These are phyloP conservation scores for Monopis laevigella DNA, from an alignment of 2,888 invertebrate genomes.

Conservation along the genomic window DNA sequence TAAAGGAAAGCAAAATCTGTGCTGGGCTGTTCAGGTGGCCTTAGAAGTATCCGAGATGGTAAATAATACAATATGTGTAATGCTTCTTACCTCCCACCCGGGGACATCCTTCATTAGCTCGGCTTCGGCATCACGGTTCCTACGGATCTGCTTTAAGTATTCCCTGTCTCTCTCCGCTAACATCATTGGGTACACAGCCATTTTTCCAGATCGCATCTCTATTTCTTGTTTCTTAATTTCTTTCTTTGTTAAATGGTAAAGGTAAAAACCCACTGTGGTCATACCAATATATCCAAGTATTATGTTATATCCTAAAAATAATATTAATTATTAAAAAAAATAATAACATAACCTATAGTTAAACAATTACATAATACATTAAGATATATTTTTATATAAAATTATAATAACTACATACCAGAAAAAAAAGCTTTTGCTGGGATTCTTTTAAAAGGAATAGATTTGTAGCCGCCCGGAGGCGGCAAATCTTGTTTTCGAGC, in stretches of 20 bases:
- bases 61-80: too few species aligned
- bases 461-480: slow-evolving; percentile 88
- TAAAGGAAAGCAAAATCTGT: too few species aligned
- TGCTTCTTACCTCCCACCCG: slow-evolving; percentile 84
- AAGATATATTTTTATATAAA: not conserved
- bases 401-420: slow-evolving; percentile 56
- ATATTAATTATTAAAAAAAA: slow-evolving; percentile 11
- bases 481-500: slow-evolving; percentile 85
- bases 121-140: slow-evolving; percentile 84
- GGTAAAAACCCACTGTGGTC: slow-evolving; percentile 63
- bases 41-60: too few species aligned
- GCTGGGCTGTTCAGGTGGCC: too few species aligned
- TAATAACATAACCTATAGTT: slow-evolving; percentile 30
- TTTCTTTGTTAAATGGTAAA: slow-evolving; percentile 67
- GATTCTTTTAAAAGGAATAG: slow-evolving; percentile 75
- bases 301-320: slow-evolving; percentile 64
- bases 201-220: slow-evolving; percentile 80
- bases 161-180: slow-evolving; percentile 86
- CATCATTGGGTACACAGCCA: slow-evolving; percentile 80
- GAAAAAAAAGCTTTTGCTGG: slow-evolving; percentile 77
- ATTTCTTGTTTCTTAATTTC: slow-evolving; percentile 64
- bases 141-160: slow-evolving; percentile 81
- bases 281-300: slow-evolving; percentile 70
- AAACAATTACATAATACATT: slow-evolving; percentile 44
- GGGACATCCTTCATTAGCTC: slow-evolving; percentile 90